These are phyloP conservation scores for Strigamia transsilvanica DNA, from an alignment of 2,888 invertebrate genomes.

Conservation along the genomic window DNA sequence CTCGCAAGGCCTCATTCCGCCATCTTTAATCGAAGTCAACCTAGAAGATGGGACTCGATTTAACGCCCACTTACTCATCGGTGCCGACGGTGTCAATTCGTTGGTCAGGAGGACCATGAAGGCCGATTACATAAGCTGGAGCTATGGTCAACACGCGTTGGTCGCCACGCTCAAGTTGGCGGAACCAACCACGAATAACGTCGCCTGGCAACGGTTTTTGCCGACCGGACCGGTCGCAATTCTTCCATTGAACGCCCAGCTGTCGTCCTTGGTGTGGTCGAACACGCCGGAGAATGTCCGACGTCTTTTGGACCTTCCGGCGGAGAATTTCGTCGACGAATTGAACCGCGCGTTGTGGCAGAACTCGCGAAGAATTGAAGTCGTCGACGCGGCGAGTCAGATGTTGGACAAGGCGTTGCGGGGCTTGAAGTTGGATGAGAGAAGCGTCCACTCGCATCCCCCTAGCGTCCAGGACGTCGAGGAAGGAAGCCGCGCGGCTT, in stretches of 20 bases:
- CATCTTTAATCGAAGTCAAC: conserved; percentile 65
- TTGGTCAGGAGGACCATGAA: conserved; percentile 83
- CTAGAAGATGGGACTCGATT: conserved; percentile 69
- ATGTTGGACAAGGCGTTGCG: neutral
- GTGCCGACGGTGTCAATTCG: conserved; percentile 94
- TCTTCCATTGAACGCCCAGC: conserved; percentile 79
- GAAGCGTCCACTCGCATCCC: conserved; percentile 69
- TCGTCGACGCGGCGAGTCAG: neutral
- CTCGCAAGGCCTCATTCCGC: conserved; percentile 61
- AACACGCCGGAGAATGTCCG: conserved; percentile 80
- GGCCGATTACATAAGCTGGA: conserved; percentile 80
- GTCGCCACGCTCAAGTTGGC: conserved; percentile 77
- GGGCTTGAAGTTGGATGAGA: too few species aligned
- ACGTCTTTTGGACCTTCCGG: conserved; percentile 73
- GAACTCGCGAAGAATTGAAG: neutral
- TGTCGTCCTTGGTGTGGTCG: conserved; percentile 95
- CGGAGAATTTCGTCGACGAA: conserved; percentile 85
- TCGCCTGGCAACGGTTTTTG: conserved; percentile 96
- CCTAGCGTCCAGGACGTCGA: conserved; percentile 73
- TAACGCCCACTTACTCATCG: conserved; percentile 71
- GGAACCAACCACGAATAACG: conserved; percentile 76
- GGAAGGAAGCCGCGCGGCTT: conserved; percentile 77
- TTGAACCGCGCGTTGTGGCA: conserved; percentile 79
- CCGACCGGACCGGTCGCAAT: conserved; percentile 92
- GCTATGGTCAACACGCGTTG: conserved; percentile 88